Evolutionary conservation across 2,113 vertebrate genomes (phyloP).

Genomic region (Hypomesus transpacificus): DNA sequence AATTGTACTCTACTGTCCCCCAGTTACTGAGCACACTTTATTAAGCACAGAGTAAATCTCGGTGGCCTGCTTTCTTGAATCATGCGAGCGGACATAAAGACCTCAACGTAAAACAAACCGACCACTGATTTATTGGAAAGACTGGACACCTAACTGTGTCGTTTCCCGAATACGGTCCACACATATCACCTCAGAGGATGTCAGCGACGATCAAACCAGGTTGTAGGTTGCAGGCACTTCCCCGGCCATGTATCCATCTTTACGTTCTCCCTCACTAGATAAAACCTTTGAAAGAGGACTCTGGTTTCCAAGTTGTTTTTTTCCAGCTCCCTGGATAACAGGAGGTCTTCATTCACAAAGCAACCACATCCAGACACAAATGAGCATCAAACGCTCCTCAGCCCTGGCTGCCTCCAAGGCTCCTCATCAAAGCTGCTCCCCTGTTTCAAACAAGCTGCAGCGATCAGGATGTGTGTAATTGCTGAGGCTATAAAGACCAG

Average conservation of each 20-base stretch:
- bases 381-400: constrained; percentile 10
- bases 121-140: background rate
- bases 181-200: too few relatives aligned
- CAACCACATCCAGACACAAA: background rate
- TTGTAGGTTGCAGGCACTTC: too few relatives aligned
- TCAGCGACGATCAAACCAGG: too few relatives aligned
- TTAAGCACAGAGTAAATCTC: too few relatives aligned
- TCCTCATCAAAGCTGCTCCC: constrained; percentile 19
- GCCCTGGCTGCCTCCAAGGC: constrained; percentile 12
- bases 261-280: too few relatives aligned
- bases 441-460: constrained; percentile 27
- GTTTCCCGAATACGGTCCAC: too few relatives aligned
- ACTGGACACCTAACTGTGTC: too few relatives aligned
- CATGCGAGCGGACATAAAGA: background rate
- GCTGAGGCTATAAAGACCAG: constrained; percentile 24
- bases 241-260: too few relatives aligned
- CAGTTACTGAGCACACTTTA: too few relatives aligned
- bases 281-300: too few relatives aligned
- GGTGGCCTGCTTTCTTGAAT: too few relatives aligned
- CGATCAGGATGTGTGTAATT: constrained; percentile 44
- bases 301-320: background rate
- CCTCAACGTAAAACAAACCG: background rate
- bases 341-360: background rate
- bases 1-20: too few relatives aligned
- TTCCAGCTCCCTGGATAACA: background rate